Percentiles rank a stretch among this genome's conserved stretches.
phyloP scores from a whole-genome alignment of 2,888 invertebrate genomes.

The Drosophila picticornis region DNA sequence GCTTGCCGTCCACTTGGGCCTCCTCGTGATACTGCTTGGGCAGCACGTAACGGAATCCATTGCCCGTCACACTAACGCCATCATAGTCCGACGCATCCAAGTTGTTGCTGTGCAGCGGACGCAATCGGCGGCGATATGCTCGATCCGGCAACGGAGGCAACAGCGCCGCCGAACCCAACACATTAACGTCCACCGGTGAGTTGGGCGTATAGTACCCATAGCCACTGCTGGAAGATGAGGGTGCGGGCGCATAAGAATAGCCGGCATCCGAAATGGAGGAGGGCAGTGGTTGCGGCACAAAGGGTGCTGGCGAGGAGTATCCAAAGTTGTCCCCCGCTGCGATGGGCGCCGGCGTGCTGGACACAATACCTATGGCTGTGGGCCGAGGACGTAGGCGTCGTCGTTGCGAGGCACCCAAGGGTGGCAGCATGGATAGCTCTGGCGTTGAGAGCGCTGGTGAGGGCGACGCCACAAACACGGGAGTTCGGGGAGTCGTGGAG shows the following conservation, averaged over 20 bases:
- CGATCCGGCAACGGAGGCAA: constrained; percentile 76
- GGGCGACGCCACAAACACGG: constrained; percentile 31
- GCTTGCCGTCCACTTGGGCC: constrained; percentile 87
- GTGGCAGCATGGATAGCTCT: constrained; percentile 79
- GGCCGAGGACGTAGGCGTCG: constrained; percentile 74
- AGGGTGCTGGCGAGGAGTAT: constrained; percentile 80
- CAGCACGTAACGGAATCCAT: constrained; percentile 93
- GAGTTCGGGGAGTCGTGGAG: constrained; percentile 54
- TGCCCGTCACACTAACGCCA: constrained; percentile 91
- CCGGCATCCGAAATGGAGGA: constrained; percentile 68
- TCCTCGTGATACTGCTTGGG: constrained; percentile 95
- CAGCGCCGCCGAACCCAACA: constrained; percentile 67
- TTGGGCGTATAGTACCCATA: constrained; percentile 66
- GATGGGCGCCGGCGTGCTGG: constrained; percentile 78
- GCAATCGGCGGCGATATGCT: constrained; percentile 66
- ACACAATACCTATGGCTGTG: constrained; percentile 72
- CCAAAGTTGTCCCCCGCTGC: constrained; percentile 59
- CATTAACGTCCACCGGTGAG: constrained; percentile 77
- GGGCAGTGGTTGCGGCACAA: constrained; percentile 45
- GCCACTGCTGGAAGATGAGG: constrained; percentile 65
- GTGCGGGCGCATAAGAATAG: constrained; percentile 74
- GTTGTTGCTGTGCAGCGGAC: constrained; percentile 80
- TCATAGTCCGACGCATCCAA: constrained; percentile 89
- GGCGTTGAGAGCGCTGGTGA: constrained; percentile 30
- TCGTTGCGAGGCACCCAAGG: constrained; percentile 55